These are phyloP conservation scores for Bellardia pandia DNA, from an alignment of 2,888 invertebrate species.

Conservation along the genomic window DNA sequence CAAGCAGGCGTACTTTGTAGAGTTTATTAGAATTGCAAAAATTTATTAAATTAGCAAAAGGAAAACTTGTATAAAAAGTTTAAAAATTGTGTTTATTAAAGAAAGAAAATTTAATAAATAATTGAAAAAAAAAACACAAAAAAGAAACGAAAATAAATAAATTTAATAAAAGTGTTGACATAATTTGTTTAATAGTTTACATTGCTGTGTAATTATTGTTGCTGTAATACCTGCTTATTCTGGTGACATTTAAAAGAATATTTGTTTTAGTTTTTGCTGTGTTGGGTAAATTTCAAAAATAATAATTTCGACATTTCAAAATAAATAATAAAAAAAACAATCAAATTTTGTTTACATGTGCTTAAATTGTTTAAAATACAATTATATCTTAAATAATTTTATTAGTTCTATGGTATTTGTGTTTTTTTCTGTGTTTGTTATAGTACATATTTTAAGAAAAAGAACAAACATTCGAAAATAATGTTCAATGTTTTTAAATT, in stretches of 20 bases:
- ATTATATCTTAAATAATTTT: slow-evolving; percentile 2
- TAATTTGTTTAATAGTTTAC: slow-evolving; percentile 53
- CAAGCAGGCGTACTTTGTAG: slow-evolving; percentile 26
- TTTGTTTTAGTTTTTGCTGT: slow-evolving; percentile 20
- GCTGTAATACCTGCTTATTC: neutral
- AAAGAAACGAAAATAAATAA: slow-evolving; percentile 34
- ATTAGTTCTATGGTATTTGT: slow-evolving; percentile 14
- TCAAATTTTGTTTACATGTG: slow-evolving; percentile 11
- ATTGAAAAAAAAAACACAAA: slow-evolving; percentile 8
- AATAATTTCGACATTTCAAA: slow-evolving; percentile 7
- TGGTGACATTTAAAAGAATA: slow-evolving; percentile 5
- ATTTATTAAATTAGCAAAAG: neutral
- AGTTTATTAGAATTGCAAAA: neutral
- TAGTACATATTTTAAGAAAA: too few species aligned
- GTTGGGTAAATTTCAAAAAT: neutral
- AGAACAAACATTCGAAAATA: too few species aligned
- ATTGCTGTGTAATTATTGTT: slow-evolving; percentile 8
- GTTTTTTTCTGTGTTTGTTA: neutral
- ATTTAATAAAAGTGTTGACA: slow-evolving; percentile 54
- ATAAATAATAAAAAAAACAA: slow-evolving; percentile 2
- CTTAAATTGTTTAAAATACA: neutral
- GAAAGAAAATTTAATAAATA: neutral
- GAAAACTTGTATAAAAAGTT: neutral
- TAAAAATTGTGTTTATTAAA: slow-evolving; percentile 16
- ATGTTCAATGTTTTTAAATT: too few species aligned